phyloP scores from a whole-genome alignment of 2,113 vertebrate species.

The Chaenogobius annularis region DNA sequence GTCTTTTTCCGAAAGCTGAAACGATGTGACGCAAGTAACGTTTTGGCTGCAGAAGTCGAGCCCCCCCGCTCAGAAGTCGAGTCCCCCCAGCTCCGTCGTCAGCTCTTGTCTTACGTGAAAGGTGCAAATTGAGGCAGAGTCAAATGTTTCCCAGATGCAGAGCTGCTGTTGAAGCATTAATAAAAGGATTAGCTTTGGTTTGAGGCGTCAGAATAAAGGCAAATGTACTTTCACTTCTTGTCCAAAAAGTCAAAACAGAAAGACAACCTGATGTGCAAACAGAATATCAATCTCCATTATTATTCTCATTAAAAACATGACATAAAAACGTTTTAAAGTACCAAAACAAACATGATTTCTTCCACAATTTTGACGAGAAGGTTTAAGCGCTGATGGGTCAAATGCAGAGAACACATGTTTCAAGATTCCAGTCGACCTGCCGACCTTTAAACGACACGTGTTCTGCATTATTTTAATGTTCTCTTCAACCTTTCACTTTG shows the following conservation, averaged over 20 bases:
- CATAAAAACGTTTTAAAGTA: no score
- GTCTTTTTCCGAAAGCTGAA: background rate
- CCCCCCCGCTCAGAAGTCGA: background rate
- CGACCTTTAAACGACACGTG: no score
- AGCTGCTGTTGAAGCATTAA: background rate
- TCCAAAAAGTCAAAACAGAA: background rate
- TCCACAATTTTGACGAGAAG: no score
- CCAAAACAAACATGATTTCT: no score
- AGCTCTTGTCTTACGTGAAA: background rate
- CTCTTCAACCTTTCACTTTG: no score
- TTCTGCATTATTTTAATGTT: no score
- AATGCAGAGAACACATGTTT: no score
- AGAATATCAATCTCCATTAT: no score
- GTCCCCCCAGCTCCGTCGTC: background rate
- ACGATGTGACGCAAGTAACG: background rate
- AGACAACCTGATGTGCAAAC: background rate
- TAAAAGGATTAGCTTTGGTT: background rate
- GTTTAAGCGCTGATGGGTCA: no score
- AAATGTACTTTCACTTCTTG: no score
- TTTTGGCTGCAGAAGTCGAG: background rate
- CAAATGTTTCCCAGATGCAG: background rate
- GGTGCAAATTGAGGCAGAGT: conserved; percentile 1
- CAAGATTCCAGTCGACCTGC: no score
- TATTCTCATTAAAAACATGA: no score
- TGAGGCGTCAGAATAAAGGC: background rate